These are phyloP conservation scores for Acrocephalus arundinaceus DNA, from an alignment of 2,113 vertebrate genomes.

Conservation along the genomic window DNA sequence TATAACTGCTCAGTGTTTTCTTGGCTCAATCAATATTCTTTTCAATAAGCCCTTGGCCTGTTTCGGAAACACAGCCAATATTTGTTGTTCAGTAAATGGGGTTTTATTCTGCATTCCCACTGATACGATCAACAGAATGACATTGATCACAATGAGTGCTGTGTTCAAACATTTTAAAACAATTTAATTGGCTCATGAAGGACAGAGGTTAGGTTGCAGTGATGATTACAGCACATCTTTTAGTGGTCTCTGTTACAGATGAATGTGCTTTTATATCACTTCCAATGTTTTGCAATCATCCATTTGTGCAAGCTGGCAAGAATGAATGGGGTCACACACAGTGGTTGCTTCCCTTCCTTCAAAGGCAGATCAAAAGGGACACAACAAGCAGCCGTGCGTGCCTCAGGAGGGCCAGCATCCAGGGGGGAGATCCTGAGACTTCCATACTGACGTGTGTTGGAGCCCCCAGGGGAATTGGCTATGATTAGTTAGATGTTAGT, in stretches of 20 bases:
- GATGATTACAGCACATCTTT: background rate
- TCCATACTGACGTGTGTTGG: background rate
- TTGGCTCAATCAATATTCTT: slow-evolving; percentile 60
- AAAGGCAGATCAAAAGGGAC: background rate
- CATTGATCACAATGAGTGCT: background rate
- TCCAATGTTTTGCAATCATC: background rate
- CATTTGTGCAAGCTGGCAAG: background rate
- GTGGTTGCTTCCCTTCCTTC: background rate
- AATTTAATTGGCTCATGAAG: background rate
- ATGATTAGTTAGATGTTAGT: background rate
- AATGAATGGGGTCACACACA: fast-evolving
- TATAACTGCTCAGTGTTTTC: slow-evolving; percentile 54
- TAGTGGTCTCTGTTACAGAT: background rate
- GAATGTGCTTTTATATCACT: background rate
- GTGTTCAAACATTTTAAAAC: slow-evolving; percentile 41
- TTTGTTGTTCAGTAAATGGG: slow-evolving; percentile 32
- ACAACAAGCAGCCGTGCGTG: fast-evolving
- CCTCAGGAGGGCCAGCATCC: background rate
- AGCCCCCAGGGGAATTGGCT: background rate
- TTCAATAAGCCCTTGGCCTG: slow-evolving; percentile 30
- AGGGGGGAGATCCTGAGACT: background rate
- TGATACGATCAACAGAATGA: slow-evolving; percentile 16
- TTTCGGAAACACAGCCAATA: slow-evolving; percentile 48
- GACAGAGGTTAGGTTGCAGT: background rate
- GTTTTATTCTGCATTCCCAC: slow-evolving; percentile 38